A percentile compares a stretch with the other conserved stretches of the same genome.
Evolutionary conservation across 1,140 invertebrate genomes (phyloP).

Genomic region (Homalodisca vitripennis): DNA sequence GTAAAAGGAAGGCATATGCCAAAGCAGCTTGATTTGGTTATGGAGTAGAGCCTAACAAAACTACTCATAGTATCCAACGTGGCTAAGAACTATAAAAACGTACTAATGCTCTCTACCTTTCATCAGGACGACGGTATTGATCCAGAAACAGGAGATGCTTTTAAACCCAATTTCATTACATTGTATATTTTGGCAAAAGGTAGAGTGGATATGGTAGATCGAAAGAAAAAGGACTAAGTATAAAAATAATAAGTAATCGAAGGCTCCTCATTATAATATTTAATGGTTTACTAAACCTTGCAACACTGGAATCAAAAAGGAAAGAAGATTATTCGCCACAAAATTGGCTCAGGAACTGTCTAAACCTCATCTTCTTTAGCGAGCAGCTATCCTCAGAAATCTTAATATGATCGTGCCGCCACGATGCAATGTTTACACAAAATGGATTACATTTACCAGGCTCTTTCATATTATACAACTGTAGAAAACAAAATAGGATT

Average conservation of each 20-base stretch:
- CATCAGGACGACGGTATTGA: background rate
- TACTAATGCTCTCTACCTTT: background rate
- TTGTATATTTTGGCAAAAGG: background rate
- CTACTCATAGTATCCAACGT: background rate
- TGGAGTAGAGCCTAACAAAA: background rate
- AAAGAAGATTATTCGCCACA: background rate
- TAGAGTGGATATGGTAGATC: background rate
- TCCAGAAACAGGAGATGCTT: background rate
- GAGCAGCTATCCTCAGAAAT: background rate
- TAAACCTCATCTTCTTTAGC: background rate
- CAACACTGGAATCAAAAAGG: background rate
- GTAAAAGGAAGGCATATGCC: background rate
- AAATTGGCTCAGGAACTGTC: background rate
- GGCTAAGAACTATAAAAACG: background rate
- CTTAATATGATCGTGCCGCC: no score
- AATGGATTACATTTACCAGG: no score
- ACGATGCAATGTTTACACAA: no score
- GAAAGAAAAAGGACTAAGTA: background rate
- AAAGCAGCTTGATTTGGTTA: background rate
- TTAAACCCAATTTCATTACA: background rate
- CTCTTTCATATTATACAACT: no score
- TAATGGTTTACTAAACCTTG: background rate
- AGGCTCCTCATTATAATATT: background rate
- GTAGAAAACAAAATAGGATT: no score
- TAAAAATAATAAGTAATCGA: background rate